A percentile compares a stretch with the other conserved stretches of the same genome.
These are phyloP conservation scores for Enteromius afrohamiltoni DNA, from an alignment of 2,797 vertebrate genomes.

Conservation along the genomic window DNA sequence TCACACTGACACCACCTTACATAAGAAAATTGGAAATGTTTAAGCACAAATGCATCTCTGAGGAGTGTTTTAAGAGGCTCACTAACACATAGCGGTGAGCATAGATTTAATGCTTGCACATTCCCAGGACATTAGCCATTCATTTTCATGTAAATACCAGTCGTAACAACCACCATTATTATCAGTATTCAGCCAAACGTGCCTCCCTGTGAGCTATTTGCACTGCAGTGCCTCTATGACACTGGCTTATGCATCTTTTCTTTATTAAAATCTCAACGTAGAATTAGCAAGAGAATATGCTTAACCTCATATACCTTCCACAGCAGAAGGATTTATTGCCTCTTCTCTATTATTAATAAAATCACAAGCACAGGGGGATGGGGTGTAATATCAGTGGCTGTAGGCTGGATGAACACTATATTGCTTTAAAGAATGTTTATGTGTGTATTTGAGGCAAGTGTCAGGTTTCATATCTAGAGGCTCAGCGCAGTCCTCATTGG, in stretches of 20 bases:
- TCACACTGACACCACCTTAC: neutral
- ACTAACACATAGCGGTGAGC: conserved; percentile 16
- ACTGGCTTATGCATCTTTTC: conserved; percentile 66
- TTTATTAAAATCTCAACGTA: conserved; percentile 78
- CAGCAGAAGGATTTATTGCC: conserved; percentile 76
- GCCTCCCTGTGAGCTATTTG: conserved; percentile 62
- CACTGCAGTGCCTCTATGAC: conserved; percentile 56
- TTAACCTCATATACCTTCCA: conserved; percentile 77
- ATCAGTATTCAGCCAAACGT: conserved; percentile 60
- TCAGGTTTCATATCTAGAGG: conserved; percentile 54
- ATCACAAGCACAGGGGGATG: conserved; percentile 63
- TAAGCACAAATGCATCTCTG: conserved; percentile 15
- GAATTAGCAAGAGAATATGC: conserved; percentile 80
- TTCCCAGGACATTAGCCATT: conserved; percentile 46
- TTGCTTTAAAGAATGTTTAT: conserved; percentile 48
- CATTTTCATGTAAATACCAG: conserved; percentile 59
- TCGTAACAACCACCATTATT: conserved; percentile 57
- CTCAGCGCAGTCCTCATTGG: conserved; percentile 31
- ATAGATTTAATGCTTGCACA: conserved; percentile 36
- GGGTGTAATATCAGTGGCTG: conserved; percentile 62
- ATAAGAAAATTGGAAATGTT: neutral
- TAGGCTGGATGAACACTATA: conserved; percentile 57
- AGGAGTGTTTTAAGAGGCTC: conserved; percentile 15
- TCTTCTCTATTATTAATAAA: conserved; percentile 79
- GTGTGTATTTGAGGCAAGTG: conserved; percentile 50